Base-by-base conservation (phyloP, 1,140 invertebrate genomes). In the Drosophila athabasca region DNA sequence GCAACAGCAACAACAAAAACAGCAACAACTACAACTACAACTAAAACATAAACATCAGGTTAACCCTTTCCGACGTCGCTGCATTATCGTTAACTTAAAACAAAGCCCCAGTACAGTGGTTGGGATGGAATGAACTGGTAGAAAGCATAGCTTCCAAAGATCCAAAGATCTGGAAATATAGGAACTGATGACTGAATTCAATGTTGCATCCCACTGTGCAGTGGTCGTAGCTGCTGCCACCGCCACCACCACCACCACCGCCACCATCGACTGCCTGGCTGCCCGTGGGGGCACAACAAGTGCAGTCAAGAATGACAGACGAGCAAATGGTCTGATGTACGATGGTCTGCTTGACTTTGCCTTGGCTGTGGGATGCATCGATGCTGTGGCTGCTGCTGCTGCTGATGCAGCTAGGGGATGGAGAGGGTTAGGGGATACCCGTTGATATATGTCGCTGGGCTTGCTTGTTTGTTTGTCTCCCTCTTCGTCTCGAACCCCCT, bases 251-350 rank as follows among this genome's bases (percentile, higher is more conserved):
- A 31, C 8, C 31, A 26, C 4, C 24, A 4, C 22, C 22, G 2
- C 4, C 22, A 4, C 24, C 24, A 24, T 19, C 57, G 48, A 19
- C 17, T 19, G 17, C 17, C 17, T 19, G 48, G 44, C 50, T 70
- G 58, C 41, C 73, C 59, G 54, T 53, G 45, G 59, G 71, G 35
- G 11, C 78, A 66, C 82, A 87, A 66, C 67, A 87, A 82, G 76
- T 65, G 84, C 84, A 88, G 83, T 88, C 83, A 88, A 88, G 79
- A 88, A 71, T 88, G 83, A 88, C 83, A 88, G 83, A 88, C 83
- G 83, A 88, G 83, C 83, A 88, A 88, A 88, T 83, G 84, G 67
- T 69, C 79, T 79, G 84, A 89, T 88, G 76, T 76, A 73, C 76
- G 60, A 55, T 64, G 64, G 65, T 48, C 31, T 54, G 44, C 72